phyloP scores from a whole-genome alignment of 35 echinoderm and acorn worm species.

The Lytechinus variegatus region DNA sequence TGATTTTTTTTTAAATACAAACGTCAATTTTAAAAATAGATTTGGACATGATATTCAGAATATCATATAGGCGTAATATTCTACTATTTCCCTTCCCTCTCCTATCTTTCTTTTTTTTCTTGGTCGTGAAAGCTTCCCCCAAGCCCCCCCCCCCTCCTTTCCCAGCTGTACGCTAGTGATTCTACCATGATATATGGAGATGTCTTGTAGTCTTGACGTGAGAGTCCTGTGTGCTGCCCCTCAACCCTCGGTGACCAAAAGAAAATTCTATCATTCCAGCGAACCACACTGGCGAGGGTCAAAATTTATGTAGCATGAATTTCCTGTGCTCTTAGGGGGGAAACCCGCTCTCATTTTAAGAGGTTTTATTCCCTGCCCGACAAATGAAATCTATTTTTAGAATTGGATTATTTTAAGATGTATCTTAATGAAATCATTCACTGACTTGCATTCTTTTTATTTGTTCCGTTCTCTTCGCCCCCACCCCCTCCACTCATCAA shows the following conservation, averaged over 20 bases:
- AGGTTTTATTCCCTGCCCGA: neutral
- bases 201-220: constrained; percentile 8
- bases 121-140: neutral
- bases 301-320: neutral
- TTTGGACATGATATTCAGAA: too few relatives aligned
- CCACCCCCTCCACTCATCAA: too few relatives aligned
- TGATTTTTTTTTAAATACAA: too few relatives aligned
- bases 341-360: neutral
- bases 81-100: neutral
- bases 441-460: neutral
- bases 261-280: neutral
- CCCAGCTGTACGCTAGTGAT: neutral
- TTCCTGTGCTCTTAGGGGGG: neutral
- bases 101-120: neutral
- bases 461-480: too few relatives aligned
- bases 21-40: too few relatives aligned
- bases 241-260: neutral
- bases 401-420: neutral
- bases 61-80: neutral
- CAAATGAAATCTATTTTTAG: neutral
- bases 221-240: neutral
- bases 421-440: neutral
- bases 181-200: constrained; percentile 22
- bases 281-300: neutral
- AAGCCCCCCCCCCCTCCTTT: neutral